These are phyloP conservation scores for Cyprinodon brontotheroides DNA, from an alignment of 2,113 vertebrate genomes.

Conservation along the genomic window DNA sequence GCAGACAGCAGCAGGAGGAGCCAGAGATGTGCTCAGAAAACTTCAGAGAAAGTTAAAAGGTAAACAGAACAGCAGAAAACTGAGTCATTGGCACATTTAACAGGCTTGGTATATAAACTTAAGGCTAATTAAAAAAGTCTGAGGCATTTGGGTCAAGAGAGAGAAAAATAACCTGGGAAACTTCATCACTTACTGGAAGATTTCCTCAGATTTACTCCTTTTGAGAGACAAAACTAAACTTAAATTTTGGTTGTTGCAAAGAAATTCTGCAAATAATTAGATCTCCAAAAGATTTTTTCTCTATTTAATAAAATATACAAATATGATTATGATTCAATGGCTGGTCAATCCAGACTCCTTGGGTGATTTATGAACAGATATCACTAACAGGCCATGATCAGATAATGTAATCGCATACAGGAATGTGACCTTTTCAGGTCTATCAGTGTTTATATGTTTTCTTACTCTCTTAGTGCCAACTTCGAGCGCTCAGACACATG, in stretches of 20 bases:
- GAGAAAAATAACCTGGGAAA: too few relatives aligned
- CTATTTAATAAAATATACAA: too few relatives aligned
- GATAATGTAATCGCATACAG: background rate
- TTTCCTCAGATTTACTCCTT: too few relatives aligned
- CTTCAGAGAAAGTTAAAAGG: background rate
- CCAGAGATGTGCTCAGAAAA: constrained; percentile 6
- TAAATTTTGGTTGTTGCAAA: background rate
- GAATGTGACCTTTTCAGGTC: background rate
- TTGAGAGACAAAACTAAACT: background rate
- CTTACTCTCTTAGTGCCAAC: background rate
- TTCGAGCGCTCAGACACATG: background rate
- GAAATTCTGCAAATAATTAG: too few relatives aligned
- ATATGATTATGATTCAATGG: too few relatives aligned
- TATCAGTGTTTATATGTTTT: background rate
- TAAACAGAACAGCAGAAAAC: background rate
- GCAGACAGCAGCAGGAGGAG: constrained; percentile 35
- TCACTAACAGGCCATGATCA: too few relatives aligned
- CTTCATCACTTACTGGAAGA: too few relatives aligned
- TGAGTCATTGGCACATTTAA: too few relatives aligned
- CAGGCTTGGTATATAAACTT: background rate
- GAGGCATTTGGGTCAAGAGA: background rate
- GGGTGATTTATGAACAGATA: too few relatives aligned
- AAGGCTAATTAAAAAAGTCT: too few relatives aligned
- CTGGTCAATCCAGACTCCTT: too few relatives aligned
- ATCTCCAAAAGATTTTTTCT: too few relatives aligned